Percentiles rank a stretch among this genome's conserved stretches.
Evolutionary conservation across 2,797 vertebrate species (phyloP).

Genomic region (Danio albolineatus): DNA sequence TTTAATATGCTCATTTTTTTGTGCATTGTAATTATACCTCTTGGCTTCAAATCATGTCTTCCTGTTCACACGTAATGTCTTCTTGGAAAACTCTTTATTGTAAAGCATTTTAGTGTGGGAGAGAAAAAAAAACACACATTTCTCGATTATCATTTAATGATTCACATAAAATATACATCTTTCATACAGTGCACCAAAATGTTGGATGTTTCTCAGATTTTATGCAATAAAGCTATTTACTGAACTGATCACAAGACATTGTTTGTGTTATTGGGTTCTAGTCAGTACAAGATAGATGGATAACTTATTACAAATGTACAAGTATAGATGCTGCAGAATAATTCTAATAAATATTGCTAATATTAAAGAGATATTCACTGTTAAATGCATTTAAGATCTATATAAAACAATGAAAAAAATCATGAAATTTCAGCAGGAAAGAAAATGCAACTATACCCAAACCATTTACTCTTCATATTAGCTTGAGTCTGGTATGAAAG

Average conservation of each 20-base stretch:
- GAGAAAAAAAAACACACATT: background rate
- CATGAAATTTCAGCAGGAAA: background rate
- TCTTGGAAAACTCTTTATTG: slow-evolving; percentile 4
- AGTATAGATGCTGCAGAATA: background rate
- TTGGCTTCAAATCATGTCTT: slow-evolving; percentile 3
- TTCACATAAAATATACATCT: background rate
- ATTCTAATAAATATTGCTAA: slow-evolving; percentile 4
- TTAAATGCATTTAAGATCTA: background rate
- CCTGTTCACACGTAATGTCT: background rate
- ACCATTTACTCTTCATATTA: background rate
- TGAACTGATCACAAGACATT: background rate
- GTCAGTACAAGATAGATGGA: background rate
- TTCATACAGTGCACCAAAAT: background rate
- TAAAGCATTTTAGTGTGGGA: slow-evolving; percentile 25
- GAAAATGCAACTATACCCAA: background rate
- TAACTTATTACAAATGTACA: background rate
- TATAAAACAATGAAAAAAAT: background rate
- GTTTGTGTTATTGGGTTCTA: background rate
- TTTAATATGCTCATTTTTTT: slow-evolving; percentile 23
- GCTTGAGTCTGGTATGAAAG: background rate
- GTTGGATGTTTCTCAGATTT: slow-evolving; percentile 2
- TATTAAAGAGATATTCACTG: background rate
- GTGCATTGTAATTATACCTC: background rate
- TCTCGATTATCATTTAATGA: slow-evolving; percentile 16
- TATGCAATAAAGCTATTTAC: slow-evolving; percentile 33